Evolutionary conservation across 2,888 invertebrate genomes (phyloP).

Genomic region (Empis stercorea): DNA sequence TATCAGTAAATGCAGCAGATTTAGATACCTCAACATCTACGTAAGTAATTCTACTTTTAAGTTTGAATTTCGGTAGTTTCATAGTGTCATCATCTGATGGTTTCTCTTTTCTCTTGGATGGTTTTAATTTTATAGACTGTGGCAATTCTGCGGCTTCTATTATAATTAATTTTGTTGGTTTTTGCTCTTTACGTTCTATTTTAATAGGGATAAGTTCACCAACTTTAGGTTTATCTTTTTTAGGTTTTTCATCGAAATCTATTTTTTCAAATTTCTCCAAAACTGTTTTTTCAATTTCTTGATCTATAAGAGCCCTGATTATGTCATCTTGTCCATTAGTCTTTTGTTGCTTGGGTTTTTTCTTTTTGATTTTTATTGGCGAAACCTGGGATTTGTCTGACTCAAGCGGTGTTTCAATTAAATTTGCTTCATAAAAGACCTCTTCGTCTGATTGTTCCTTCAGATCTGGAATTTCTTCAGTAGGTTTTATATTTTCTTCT

Average conservation of each 20-base stretch:
- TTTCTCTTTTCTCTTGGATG: slow-evolving; percentile 33
- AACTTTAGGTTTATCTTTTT: slow-evolving; percentile 22
- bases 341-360: slow-evolving; percentile 19
- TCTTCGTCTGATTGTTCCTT: slow-evolving; percentile 17
- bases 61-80: slow-evolving; percentile 47
- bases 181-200: slow-evolving; percentile 47
- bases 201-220: slow-evolving; percentile 39
- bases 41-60: slow-evolving; percentile 55
- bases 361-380: slow-evolving; percentile 21
- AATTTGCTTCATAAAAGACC: slow-evolving; percentile 1
- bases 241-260: slow-evolving; percentile 30
- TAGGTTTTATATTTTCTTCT: slow-evolving; percentile 3
- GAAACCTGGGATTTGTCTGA: slow-evolving; percentile 8
- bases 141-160: slow-evolving; percentile 44
- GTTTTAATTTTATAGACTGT: slow-evolving; percentile 51
- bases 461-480: slow-evolving; percentile 27
- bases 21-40: slow-evolving; percentile 46
- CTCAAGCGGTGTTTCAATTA: slow-evolving; percentile 15
- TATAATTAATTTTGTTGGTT: slow-evolving; percentile 50
- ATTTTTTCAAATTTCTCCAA: slow-evolving; percentile 37
- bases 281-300: slow-evolving; percentile 35
- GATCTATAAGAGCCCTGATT: slow-evolving; percentile 29
- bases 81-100: slow-evolving; percentile 41
- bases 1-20: slow-evolving; percentile 39
- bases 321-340: slow-evolving; percentile 31